phyloP scores from a whole-genome alignment of 2,113 vertebrate genomes.

The Gila orcuttii region DNA sequence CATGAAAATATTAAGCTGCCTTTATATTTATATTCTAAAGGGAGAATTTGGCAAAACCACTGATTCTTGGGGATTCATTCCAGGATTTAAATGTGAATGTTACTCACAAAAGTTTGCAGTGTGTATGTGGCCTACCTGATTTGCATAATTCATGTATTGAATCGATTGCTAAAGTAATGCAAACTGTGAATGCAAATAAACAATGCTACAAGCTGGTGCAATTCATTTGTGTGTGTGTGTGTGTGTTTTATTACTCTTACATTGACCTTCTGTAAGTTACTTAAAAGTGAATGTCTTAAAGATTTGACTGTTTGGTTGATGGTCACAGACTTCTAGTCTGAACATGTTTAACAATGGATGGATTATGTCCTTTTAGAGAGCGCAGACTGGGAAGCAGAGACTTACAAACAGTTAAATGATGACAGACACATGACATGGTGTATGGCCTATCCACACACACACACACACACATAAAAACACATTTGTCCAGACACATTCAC shows the following conservation, averaged over 20 bases:
- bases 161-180: background rate
- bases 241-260: background rate
- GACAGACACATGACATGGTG: slow-evolving; percentile 50
- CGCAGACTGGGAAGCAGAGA: slow-evolving; percentile 34
- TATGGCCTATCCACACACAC: slow-evolving; percentile 52
- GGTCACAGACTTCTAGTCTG: slow-evolving; percentile 17
- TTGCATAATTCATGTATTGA: background rate
- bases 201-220: background rate
- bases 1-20: background rate
- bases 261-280: background rate
- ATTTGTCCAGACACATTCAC: slow-evolving; percentile 47
- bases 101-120: background rate
- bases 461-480: slow-evolving; percentile 56
- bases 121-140: background rate
- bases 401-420: slow-evolving; percentile 49
- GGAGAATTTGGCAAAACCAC: background rate
- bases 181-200: background rate
- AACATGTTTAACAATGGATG: slow-evolving; percentile 38
- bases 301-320: background rate
- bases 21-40: background rate
- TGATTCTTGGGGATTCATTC: background rate
- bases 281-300: slow-evolving; percentile 22
- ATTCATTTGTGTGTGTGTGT: background rate
- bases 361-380: slow-evolving; percentile 42
- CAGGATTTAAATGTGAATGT: background rate